A percentile compares a stretch with the other conserved stretches of the same genome.
Evolutionary conservation across 1,140 invertebrate species (phyloP).

Genomic region (Babylonia areolata): DNA sequence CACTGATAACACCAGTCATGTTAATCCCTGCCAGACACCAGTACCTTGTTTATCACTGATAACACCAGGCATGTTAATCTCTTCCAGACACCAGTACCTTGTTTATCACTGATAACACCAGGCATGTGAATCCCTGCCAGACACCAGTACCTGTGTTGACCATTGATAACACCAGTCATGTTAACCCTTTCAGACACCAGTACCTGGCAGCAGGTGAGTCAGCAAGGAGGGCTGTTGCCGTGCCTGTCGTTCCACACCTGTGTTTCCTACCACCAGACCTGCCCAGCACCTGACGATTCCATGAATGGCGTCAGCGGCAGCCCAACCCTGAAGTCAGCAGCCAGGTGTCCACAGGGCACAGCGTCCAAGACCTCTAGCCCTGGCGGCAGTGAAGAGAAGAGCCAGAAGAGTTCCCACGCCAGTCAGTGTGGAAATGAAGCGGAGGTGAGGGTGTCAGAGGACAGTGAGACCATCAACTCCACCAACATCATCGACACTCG

Average conservation of each 20-base stretch:
- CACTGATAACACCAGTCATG: too few species aligned
- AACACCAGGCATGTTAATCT: too few species aligned
- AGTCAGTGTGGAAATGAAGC: neutral
- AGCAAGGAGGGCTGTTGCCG: neutral
- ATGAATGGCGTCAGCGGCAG: neutral
- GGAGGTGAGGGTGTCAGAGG: neutral
- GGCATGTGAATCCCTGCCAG: too few species aligned
- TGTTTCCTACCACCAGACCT: neutral
- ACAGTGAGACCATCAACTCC: neutral
- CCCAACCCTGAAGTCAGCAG: constrained; percentile 28
- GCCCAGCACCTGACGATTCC: neutral
- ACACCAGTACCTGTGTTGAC: too few species aligned
- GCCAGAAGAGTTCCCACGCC: neutral
- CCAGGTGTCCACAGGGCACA: neutral
- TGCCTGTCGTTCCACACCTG: constrained; percentile 16
- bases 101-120: too few species aligned
- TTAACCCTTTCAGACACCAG: constrained; percentile 23
- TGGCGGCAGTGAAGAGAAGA: neutral
- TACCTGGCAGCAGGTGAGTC: neutral
- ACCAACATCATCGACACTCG: neutral
- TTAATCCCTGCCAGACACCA: too few species aligned
- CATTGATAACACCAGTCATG: too few species aligned
- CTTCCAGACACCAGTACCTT: too few species aligned
- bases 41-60: too few species aligned
- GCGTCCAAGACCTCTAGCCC: neutral